phyloP scores from a whole-genome alignment of 2,888 invertebrate species.

The Danaus chrysippus region DNA sequence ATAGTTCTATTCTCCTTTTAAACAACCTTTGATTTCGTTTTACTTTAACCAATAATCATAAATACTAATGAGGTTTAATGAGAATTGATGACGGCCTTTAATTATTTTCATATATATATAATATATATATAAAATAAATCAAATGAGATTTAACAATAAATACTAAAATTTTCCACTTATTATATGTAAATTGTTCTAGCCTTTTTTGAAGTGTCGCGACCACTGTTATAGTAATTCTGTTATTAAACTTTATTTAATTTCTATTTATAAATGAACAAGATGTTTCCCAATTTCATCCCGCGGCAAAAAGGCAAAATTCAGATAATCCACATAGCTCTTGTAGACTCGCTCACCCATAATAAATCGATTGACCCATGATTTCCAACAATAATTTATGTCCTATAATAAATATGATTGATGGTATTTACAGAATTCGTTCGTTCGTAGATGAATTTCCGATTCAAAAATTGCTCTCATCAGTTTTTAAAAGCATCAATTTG shows the following conservation, averaged over 20 bases:
- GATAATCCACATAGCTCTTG: conserved; percentile 28
- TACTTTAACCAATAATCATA: no score
- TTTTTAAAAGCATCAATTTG: conserved; percentile 15
- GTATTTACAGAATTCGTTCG: conserved; percentile 30
- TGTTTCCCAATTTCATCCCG: conserved; percentile 21
- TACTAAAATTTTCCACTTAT: no score
- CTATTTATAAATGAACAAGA: conserved; percentile 19
- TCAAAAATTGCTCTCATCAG: conserved; percentile 27
- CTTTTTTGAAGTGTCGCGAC: no score
- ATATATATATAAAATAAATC: no score
- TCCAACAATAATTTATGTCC: conserved; percentile 44
- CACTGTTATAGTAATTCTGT: no score
- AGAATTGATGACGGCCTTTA: no score
- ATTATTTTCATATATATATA: no score
- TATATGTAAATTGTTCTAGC: no score
- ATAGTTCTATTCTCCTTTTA: no score
- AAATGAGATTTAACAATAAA: no score
- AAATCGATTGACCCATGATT: conserved; percentile 41
- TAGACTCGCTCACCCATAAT: conserved; percentile 40
- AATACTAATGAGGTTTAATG: no score
- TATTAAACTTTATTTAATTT: background rate
- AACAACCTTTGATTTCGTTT: no score
- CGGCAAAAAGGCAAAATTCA: conserved; percentile 25
- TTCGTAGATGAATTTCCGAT: conserved; percentile 24
- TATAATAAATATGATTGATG: conserved; percentile 40